Evolutionary conservation across 1,140 invertebrate genomes (phyloP), one percentile per base, ranked within the genome.

Genomic region (Sweltsa coloradensis): DNA sequence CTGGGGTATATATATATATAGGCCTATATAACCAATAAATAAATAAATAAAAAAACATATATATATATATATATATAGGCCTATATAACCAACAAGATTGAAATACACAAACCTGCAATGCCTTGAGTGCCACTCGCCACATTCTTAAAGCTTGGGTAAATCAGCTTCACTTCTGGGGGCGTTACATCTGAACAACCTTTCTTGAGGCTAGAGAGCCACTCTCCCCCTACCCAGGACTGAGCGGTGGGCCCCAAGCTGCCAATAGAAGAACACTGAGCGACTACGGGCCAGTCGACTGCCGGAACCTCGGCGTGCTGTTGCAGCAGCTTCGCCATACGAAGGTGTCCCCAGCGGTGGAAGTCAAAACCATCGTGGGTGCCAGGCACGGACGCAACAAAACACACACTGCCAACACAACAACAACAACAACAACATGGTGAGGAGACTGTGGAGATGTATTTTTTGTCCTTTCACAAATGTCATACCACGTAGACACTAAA

Each of bases 191-290:
- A 4, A 34, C 40, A 44, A 1, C 9, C 26, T 29, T 31, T 45
- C 26, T 5, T 73, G 46, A 87, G 64, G 42, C 76, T 78, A 13
- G 72, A 64, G 5, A 81, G 60, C 49, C 86, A 76, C 49, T 85
- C 75, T 22, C 71, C 68, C 34, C 66, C 63, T 7, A 90, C 56
- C 86, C 86, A 91, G 11, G 71, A 63, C n/a, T 76, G 71, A 24
- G 76, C 71, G 49, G 65, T 75, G 3, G 76, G 62, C 6, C 90
- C 90, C 27, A 92, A 73, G 25, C 79, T 83, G 5, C 94, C 92
- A 47, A 97, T 86, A 53, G 89, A 94, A 11, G 89, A 94, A 53
- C 88, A 86, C 65, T 96, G 92, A 13, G 81, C 81, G 23, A 94
- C 62, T 5, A 87, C 61, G 16, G 73, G 71, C 81, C 83, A 86